phyloP scores from a whole-genome alignment of 2,888 invertebrate genomes.

The Rotaria magnacalcarata region DNA sequence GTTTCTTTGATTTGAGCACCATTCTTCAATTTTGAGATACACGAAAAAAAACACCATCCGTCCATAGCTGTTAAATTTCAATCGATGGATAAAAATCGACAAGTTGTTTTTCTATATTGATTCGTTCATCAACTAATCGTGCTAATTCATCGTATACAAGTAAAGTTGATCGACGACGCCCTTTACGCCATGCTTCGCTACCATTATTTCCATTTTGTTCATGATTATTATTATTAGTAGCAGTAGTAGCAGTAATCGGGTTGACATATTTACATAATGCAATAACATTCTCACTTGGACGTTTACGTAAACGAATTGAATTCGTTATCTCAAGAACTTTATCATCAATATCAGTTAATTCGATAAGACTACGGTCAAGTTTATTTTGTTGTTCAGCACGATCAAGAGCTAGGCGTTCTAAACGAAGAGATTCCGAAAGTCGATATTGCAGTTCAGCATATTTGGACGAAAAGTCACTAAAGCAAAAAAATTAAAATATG shows the following conservation, averaged over 20 bases:
- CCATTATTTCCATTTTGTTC: background rate
- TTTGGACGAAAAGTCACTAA: background rate
- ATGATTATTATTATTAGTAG: background rate
- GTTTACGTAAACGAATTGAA: slow-evolving; percentile 17
- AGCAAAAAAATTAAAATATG: background rate
- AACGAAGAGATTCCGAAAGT: background rate
- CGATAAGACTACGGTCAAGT: background rate
- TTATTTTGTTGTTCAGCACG: background rate
- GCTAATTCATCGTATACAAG: slow-evolving; percentile 11
- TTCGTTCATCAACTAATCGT: slow-evolving; percentile 24
- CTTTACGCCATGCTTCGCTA: slow-evolving; percentile 1
- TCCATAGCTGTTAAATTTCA: background rate
- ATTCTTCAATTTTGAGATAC: background rate
- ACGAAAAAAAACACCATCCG: background rate
- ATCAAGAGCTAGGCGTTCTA: background rate
- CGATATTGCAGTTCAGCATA: slow-evolving; percentile 3
- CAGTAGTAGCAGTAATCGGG: background rate
- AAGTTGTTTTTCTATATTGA: background rate
- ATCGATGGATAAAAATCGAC: background rate
- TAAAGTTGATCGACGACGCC: background rate
- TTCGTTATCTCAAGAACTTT: background rate
- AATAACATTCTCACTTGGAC: background rate
- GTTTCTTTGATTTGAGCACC: background rate
- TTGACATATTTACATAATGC: background rate
- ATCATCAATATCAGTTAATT: background rate